Evolutionary conservation across 2,888 invertebrate species (phyloP), one percentile per base, ranked within the genome.

Genomic region (Tricholauxania praeusta): DNA sequence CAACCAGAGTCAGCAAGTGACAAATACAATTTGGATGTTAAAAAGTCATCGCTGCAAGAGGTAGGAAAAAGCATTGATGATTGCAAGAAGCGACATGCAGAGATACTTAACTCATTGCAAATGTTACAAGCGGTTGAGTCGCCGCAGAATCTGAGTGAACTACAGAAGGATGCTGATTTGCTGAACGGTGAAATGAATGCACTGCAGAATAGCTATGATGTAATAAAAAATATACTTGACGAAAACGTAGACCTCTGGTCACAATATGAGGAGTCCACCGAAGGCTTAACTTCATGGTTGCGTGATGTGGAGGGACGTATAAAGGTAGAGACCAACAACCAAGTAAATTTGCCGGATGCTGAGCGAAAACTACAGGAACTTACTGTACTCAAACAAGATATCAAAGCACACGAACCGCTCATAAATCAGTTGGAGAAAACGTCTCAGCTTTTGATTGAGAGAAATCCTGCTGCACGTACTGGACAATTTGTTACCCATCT

Each of bases 11-110:
- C 93, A 1, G 92, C 93, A 49, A 96, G 95, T 82, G 97, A 98
- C 83, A 93, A 93, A 84, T 97, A 97, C 84, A 96, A 96, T 83
- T 89, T 97, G 47, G 96, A 97, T 89, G 95, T 96, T 0, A 98
- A 98, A 88, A 90, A 93, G 80, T 92, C 94, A 1, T 93, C 95
- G 0, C 85, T 97, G 51, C 89, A 89, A 73, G 96, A 96, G 76
- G 93, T 95, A 3, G 91, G 93, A 84, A 90, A 90, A 75, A 93
- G 93, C 28, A 90, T 95, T 53, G 87, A 88, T 28, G 95, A 95
- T 79, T 94, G 94, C 81, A 90, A 91, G 72, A 88, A 88, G 3
- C 90, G 92, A 74, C 91, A 93, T 78, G 81, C 85, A 0, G 94
- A 94, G 79, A 89, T 94, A 2, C 90, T 92, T 74, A 91, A 92